These are phyloP conservation scores for Streptopelia turtur DNA, from an alignment of 2,797 vertebrate species.

Conservation along the genomic window DNA sequence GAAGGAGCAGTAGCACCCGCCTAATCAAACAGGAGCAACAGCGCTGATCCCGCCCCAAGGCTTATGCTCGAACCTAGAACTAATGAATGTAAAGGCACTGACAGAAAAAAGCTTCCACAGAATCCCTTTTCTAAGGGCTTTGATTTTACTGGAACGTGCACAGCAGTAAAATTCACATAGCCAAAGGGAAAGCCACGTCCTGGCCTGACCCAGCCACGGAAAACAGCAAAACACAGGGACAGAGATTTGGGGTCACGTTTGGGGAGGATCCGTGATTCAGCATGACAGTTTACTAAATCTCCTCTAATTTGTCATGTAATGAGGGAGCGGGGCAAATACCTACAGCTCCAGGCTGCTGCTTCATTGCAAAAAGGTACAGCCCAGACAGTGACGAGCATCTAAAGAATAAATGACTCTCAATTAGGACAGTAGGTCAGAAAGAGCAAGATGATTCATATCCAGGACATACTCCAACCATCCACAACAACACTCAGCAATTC, in stretches of 20 bases:
- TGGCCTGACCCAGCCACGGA: conserved; percentile 2
- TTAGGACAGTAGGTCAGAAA: conserved; percentile 72
- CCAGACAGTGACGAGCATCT: background rate
- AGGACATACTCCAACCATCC: conserved; percentile 13
- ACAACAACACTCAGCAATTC: conserved; percentile 23
- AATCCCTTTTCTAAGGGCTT: conserved; percentile 45
- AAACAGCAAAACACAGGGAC: conserved; percentile 3
- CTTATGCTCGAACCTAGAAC: conserved; percentile 20
- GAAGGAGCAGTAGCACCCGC: background rate
- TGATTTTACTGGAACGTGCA: conserved; percentile 44
- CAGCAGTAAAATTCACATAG: background rate
- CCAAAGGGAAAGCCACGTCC: background rate
- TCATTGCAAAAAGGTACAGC: background rate
- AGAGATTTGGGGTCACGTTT: conserved; percentile 25
- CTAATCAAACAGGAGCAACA: background rate
- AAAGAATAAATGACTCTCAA: conserved; percentile 56
- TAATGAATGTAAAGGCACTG: conserved; percentile 9
- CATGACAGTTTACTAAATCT: conserved; percentile 11
- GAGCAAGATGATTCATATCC: conserved; percentile 64
- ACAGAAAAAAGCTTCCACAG: conserved; percentile 23
- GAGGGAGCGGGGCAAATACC: conserved; percentile 13
- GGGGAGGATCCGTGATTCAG: conserved; percentile 51
- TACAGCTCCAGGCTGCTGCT: conserved; percentile 32
- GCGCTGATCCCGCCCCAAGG: background rate
- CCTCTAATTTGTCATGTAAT: background rate